These are phyloP conservation scores for Pteropus alecto DNA, from an alignment of 2,113 vertebrate species.

Conservation along the genomic window DNA sequence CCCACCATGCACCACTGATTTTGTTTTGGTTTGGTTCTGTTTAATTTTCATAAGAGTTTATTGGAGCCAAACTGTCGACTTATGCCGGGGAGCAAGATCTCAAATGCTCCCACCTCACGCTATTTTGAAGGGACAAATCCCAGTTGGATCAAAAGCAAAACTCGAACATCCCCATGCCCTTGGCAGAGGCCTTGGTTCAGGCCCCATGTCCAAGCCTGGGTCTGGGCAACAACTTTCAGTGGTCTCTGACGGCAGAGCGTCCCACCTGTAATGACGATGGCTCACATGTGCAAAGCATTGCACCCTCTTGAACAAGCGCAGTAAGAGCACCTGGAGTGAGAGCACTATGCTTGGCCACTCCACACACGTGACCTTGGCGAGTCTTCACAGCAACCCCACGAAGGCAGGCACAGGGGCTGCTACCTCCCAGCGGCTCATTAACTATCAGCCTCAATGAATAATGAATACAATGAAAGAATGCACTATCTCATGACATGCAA, in stretches of 20 bases:
- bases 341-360: rapidly evolving
- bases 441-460: background rate
- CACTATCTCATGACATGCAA: background rate
- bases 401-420: background rate
- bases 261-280: background rate
- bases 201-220: background rate
- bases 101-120: no score
- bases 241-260: background rate
- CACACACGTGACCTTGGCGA: background rate
- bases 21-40: no score
- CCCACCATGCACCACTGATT: no score
- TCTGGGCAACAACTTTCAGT: background rate
- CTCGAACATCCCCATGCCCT: no score
- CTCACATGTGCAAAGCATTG: background rate
- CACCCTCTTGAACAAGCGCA: background rate
- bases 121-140: no score
- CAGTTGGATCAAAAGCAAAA: background rate
- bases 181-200: background rate
- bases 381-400: background rate
- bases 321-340: background rate
- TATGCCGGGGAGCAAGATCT: no score
- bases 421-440: background rate
- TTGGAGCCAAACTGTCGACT: no score
- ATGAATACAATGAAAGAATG: background rate
- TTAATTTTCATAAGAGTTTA: no score